Evolutionary conservation across 2,888 invertebrate species (phyloP), one percentile per base, ranked within the genome.

Genomic region (Conus canariensis): DNA sequence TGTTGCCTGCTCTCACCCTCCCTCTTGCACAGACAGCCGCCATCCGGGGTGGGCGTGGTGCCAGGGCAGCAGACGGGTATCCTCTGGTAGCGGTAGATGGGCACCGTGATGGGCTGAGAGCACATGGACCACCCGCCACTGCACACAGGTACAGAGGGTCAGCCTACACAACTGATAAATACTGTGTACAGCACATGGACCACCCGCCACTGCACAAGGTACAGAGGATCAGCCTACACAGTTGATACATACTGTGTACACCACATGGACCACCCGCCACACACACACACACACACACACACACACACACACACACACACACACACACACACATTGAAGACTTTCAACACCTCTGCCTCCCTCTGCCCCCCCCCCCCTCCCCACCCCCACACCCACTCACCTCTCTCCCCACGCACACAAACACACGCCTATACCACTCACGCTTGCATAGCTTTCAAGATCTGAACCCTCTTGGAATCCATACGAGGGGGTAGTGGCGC

Each of bases 111-210:
- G 64, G 70, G 16, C 64, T 89, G 80, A 16, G 59, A 67, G 70
- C 89, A 89, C n/a, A 85, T 56, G 64, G 67, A 16, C 89, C 89
- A 89, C 16, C 89, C 89, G 10, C 80, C 82, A 10, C 88, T 88
- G 88, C 6, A n/a, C 12, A n/a, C 74, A 74, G 9, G 74, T 8
- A 14, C 60, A 64, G 45, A 45, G 45, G 45, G 4, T 45, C 45
- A 45, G 45, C 4, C 45, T 45, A 2, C 45, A 45, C 45, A 45
- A 45, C 45, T 45, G 45, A 45, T 45, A 45, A 1, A 45, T 45
- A 16, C 19, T 64, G 64, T 64, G 4, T 5, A 64, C 2, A 12
- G 64, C 64, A 64, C 19, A 64, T 64, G 64, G 14, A 16, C 14
- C 64, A 16, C 14, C 64, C 19, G 64, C 64, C 45, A 45, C 45